Evolutionary conservation across 2,797 vertebrate genomes (phyloP).

Genomic region (Sebastes minor): DNA sequence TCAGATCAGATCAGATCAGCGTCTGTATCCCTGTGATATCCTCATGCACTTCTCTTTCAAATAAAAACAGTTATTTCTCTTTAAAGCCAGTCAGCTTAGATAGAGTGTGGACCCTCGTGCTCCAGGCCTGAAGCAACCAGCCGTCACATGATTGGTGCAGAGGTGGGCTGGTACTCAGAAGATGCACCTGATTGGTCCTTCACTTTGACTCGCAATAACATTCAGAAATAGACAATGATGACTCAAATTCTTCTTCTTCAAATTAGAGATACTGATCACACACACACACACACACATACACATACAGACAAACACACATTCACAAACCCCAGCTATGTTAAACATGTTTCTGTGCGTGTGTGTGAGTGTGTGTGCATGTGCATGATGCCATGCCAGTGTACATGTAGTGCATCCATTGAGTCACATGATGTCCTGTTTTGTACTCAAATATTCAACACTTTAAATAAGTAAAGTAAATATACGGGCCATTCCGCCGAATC

Average conservation of each 20-base stretch:
- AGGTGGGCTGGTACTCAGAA: constrained; percentile 38
- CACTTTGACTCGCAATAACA: background rate
- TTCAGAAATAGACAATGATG: background rate
- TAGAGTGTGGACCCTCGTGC: background rate
- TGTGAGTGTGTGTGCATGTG: background rate
- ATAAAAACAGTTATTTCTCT: background rate
- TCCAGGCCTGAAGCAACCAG: background rate
- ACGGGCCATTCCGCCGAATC: no score
- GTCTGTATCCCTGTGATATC: background rate
- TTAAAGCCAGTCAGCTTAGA: background rate
- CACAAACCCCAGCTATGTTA: background rate
- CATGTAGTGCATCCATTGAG: background rate
- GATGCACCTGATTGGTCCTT: constrained; percentile 27
- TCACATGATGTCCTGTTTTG: background rate
- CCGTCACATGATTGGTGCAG: constrained; percentile 35
- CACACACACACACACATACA: background rate
- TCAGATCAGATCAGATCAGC: background rate
- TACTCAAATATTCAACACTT: background rate
- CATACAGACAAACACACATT: background rate
- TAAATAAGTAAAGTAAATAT: background rate
- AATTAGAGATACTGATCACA: background rate
- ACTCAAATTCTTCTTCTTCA: background rate
- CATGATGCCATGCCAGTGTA: background rate
- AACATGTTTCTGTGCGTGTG: background rate
- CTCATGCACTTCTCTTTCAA: background rate